Conservation (phyloP, 2,113 vertebrate species). For the Rallus limicola region DNA sequence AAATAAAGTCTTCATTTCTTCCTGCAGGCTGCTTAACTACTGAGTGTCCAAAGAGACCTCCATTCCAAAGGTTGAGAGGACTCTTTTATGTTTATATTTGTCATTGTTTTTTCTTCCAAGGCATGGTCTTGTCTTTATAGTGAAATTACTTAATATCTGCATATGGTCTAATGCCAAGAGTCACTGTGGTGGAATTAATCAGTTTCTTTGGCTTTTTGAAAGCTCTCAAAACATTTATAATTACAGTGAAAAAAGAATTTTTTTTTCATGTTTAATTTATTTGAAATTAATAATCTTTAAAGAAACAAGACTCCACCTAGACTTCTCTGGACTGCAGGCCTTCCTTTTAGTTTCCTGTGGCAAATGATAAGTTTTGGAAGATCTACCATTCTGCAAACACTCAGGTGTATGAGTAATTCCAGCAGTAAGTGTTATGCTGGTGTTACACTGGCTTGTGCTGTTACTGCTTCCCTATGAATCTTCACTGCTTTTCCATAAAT, state of each 20-base stretch:
- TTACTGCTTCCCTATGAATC: not conserved
- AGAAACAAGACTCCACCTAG: not conserved
- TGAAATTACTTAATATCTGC: not conserved
- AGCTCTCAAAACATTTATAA: not conserved
- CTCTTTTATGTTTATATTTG: not conserved
- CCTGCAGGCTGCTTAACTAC: not conserved
- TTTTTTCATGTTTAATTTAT: not conserved
- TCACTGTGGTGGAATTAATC: not conserved
- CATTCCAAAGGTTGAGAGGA: not conserved
- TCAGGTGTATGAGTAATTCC: not conserved
- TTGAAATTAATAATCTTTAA: not conserved
- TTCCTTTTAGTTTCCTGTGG: not conserved
- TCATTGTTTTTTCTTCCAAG: not conserved
- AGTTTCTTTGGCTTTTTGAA: not conserved
- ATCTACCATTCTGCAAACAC: not conserved
- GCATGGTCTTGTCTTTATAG: not conserved
- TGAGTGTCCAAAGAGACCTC: not conserved
- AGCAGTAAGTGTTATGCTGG: not conserved
- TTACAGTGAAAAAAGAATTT: not conserved
- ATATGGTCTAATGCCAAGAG: not conserved
- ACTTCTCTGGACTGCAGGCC: not conserved
- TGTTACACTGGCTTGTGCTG: not conserved
- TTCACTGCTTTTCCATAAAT: not conserved
- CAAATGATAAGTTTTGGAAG: not conserved
- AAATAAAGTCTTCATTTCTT: not conserved